Evolutionary conservation across 2,113 vertebrate species (phyloP).

Genomic region (Gorsachius goisagi): DNA sequence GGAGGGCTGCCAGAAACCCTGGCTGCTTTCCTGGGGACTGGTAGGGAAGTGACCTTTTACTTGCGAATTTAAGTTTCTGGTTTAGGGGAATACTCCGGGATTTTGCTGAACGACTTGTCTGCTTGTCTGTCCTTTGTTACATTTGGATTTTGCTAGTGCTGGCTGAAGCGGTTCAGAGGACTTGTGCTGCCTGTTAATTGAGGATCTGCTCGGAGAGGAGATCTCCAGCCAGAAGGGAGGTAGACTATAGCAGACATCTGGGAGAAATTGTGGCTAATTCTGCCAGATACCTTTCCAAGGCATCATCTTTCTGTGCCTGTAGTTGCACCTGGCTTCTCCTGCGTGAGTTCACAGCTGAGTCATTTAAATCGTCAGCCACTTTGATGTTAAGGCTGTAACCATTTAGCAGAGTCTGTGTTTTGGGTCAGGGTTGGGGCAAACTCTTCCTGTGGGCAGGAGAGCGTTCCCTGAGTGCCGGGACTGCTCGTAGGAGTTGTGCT

Average conservation of each 20-base stretch:
- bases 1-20: neutral
- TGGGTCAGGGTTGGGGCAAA: neutral
- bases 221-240: neutral
- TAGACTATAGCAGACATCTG: neutral
- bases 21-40: neutral
- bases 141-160: neutral
- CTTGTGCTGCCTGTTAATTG: neutral
- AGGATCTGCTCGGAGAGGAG: neutral
- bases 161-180: neutral
- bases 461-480: neutral
- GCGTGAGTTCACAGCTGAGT: neutral
- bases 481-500: fast-evolving
- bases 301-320: neutral
- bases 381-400: neutral
- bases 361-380: neutral
- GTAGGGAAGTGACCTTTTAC: neutral
- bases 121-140: neutral
- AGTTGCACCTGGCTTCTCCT: neutral
- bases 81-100: neutral
- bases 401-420: neutral
- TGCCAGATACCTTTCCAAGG: neutral
- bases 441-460: neutral
- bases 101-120: neutral
- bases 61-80: neutral
- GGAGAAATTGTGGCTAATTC: neutral